Evolutionary conservation across 2,113 vertebrate genomes (phyloP).

Genomic region (Pachycephala philippinensis): DNA sequence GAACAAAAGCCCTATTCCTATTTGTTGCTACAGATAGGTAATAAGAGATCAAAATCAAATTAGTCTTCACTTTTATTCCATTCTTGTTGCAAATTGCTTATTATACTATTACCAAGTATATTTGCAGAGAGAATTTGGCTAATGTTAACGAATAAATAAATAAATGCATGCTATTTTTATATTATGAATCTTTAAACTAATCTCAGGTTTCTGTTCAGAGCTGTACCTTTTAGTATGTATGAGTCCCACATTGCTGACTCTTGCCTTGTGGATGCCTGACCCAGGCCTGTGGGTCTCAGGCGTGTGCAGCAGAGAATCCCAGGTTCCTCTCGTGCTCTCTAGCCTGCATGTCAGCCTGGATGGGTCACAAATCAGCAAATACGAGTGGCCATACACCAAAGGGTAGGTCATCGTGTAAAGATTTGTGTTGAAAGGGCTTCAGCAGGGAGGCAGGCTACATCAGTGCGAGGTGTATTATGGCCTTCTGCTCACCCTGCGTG

Average conservation of each 20-base stretch:
- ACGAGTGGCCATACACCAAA: background rate
- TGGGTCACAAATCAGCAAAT: background rate
- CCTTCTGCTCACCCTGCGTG: background rate
- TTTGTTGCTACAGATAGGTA: background rate
- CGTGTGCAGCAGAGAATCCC: background rate
- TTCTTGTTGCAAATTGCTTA: background rate
- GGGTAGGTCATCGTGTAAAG: background rate
- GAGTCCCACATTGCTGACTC: background rate
- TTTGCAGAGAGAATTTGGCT: background rate
- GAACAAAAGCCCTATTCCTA: background rate
- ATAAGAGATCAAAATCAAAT: background rate
- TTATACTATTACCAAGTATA: background rate
- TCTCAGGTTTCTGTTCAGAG: background rate
- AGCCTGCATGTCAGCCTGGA: rapidly evolving
- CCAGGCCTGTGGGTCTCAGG: background rate
- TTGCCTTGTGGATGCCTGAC: background rate
- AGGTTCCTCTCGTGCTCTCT: background rate
- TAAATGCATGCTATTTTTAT: background rate
- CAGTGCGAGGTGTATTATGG: background rate
- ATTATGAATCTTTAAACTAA: background rate
- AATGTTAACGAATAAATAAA: background rate
- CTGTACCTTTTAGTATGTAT: no score
- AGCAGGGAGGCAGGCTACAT: background rate
- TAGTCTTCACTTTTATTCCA: background rate
- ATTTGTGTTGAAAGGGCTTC: background rate